These are phyloP conservation scores for Platalea minor DNA, from an alignment of 2,797 vertebrate genomes.

Conservation along the genomic window DNA sequence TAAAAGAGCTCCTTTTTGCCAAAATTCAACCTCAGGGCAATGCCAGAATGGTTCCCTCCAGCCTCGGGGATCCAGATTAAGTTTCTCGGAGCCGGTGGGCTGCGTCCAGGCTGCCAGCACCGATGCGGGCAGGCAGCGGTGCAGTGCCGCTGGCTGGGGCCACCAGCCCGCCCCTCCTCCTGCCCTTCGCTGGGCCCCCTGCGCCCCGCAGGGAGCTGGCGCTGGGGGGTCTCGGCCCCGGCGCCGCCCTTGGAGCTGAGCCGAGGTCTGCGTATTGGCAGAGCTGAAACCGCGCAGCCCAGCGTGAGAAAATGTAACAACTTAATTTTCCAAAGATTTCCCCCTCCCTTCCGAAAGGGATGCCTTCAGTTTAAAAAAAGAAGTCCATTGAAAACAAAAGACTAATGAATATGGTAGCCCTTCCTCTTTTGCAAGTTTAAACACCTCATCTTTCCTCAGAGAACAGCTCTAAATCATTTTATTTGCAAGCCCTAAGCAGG, in stretches of 20 bases:
- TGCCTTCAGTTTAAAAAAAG: not conserved
- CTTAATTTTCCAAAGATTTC: not conserved
- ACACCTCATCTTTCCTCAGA: constrained; percentile 43
- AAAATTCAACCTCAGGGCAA: fast-evolving
- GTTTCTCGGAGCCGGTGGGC: not conserved
- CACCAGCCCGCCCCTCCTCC: fast-evolving
- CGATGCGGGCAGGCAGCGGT: fast-evolving
- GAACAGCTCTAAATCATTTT: constrained; percentile 60
- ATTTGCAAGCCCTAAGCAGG: constrained; percentile 57
- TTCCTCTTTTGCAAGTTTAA: constrained; percentile 53
- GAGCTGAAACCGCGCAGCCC: not conserved
- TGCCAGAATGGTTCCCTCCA: not conserved
- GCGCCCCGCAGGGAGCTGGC: fast-evolving
- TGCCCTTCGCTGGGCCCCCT: not conserved
- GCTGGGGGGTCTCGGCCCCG: fast-evolving
- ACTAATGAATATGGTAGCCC: not conserved
- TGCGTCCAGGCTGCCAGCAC: not conserved
- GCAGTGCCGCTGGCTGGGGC: not conserved
- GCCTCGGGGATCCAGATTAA: fast-evolving
- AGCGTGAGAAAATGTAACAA: not conserved
- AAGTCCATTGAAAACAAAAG: constrained; percentile 13
- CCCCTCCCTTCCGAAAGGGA: not conserved
- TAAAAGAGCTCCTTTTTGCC: not conserved
- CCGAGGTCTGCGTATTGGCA: not conserved
- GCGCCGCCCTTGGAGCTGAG: not conserved